These are phyloP conservation scores for Clarias magur DNA, from an alignment of 2,113 vertebrate genomes.

Conservation along the genomic window DNA sequence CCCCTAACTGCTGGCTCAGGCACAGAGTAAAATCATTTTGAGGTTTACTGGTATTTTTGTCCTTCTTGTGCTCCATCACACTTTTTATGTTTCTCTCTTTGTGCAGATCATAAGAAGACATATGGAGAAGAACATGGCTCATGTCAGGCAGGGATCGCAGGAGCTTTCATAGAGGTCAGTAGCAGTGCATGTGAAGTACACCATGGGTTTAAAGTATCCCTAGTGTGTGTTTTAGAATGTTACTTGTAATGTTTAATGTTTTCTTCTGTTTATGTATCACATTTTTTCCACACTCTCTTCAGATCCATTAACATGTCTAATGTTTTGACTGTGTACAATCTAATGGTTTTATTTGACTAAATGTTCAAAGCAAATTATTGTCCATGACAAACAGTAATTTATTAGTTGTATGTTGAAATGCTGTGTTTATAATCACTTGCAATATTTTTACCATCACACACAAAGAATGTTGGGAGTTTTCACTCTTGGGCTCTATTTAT, in stretches of 20 bases:
- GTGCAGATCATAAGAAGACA: constrained; percentile 95
- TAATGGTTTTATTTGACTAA: constrained; percentile 14
- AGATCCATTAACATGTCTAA: constrained; percentile 1
- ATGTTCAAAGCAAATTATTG: neutral
- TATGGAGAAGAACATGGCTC: constrained; percentile 98
- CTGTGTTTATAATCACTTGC: neutral
- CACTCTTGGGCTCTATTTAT: constrained; percentile 3
- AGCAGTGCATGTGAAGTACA: constrained; percentile 46
- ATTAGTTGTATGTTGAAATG: neutral
- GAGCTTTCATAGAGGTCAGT: constrained; percentile 93
- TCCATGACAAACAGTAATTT: neutral
- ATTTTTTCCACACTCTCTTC: neutral
- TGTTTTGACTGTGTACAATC: neutral
- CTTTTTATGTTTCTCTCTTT: constrained; percentile 61
- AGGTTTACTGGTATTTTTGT: constrained; percentile 65
- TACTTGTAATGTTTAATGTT: neutral
- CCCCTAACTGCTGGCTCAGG: constrained; percentile 68
- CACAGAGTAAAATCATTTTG: constrained; percentile 71
- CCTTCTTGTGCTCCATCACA: constrained; percentile 12
- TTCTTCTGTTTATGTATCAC: constrained; percentile 24
- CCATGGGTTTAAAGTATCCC: constrained; percentile 10
- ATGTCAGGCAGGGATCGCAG: constrained; percentile 95
- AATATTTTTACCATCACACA: neutral
- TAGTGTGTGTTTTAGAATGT: neutral
- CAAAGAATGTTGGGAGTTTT: neutral